These are phyloP conservation scores for Danio albolineatus DNA, from an alignment of 2,797 vertebrate species.

Conservation along the genomic window DNA sequence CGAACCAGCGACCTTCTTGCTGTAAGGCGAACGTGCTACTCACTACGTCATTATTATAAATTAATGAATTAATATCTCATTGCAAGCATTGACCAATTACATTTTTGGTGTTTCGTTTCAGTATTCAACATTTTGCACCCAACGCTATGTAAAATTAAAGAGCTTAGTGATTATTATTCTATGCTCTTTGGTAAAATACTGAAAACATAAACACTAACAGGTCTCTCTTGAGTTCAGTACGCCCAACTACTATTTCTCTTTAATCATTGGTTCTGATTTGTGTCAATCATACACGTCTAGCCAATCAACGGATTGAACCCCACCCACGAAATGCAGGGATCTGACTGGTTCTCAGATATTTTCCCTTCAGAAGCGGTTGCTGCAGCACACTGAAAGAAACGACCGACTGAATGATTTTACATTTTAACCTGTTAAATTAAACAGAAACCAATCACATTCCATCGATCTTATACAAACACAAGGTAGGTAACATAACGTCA, in stretches of 20 bases:
- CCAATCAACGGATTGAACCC: constrained; percentile 33
- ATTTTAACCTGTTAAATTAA: not conserved
- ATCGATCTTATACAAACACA: not conserved
- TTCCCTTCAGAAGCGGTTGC: not conserved
- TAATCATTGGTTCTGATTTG: constrained; percentile 6
- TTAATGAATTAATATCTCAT: too few species aligned
- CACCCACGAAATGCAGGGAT: not conserved
- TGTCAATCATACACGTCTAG: constrained; percentile 14
- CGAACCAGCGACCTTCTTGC: too few species aligned
- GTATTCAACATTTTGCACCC: too few species aligned
- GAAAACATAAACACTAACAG: too few species aligned
- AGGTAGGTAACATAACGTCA: constrained; percentile 3
- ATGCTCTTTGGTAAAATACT: too few species aligned
- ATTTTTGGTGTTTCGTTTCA: too few species aligned
- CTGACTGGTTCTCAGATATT: constrained; percentile 22
- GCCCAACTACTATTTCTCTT: not conserved
- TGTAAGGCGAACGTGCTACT: too few species aligned
- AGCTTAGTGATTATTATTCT: too few species aligned
- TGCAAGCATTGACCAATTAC: too few species aligned
- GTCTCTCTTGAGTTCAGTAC: too few species aligned
- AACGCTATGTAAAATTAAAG: not conserved
- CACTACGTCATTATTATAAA: too few species aligned
- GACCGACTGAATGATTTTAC: not conserved
- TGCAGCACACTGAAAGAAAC: not conserved
- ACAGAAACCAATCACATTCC: not conserved